These are phyloP conservation scores for Acrobasis consociella DNA, from an alignment of 2,888 invertebrate genomes.

Conservation along the genomic window DNA sequence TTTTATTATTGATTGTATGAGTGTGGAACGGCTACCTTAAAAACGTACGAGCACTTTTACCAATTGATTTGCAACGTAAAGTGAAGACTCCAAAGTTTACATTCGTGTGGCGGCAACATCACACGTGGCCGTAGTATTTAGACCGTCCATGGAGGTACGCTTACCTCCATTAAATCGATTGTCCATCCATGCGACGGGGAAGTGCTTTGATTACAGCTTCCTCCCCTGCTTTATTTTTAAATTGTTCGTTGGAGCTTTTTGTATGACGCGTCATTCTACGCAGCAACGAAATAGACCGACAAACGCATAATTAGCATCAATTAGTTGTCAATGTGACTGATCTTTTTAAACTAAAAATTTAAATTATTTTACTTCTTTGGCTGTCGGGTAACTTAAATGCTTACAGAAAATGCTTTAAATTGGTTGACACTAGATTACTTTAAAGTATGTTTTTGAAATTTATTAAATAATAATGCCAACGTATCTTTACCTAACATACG, in stretches of 20 bases:
- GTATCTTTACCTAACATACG: too few species aligned
- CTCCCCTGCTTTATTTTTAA: constrained; percentile 73
- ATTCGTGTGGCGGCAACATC: constrained; percentile 16
- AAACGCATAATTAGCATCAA: constrained; percentile 29
- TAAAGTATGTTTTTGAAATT: too few species aligned
- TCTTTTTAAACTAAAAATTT: too few species aligned
- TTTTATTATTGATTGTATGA: background rate
- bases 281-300: constrained; percentile 49
- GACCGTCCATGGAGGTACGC: constrained; percentile 40
- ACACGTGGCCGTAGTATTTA: constrained; percentile 40
- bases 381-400: too few species aligned
- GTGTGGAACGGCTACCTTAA: constrained; percentile 3
- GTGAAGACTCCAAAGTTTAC: constrained; percentile 17
- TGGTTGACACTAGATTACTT: too few species aligned
- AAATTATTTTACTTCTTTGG: too few species aligned
- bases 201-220: constrained; percentile 75
- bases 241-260: constrained; percentile 55
- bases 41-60: constrained; percentile 29
- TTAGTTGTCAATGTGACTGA: too few species aligned
- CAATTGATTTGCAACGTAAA: constrained; percentile 36
- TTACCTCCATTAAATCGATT: constrained; percentile 67
- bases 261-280: constrained; percentile 42
- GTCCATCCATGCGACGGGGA: constrained; percentile 68
- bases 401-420: too few species aligned
- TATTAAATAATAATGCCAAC: too few species aligned